Evolutionary conservation across 2,113 vertebrate genomes (phyloP).

Genomic region (Mirza zaza): DNA sequence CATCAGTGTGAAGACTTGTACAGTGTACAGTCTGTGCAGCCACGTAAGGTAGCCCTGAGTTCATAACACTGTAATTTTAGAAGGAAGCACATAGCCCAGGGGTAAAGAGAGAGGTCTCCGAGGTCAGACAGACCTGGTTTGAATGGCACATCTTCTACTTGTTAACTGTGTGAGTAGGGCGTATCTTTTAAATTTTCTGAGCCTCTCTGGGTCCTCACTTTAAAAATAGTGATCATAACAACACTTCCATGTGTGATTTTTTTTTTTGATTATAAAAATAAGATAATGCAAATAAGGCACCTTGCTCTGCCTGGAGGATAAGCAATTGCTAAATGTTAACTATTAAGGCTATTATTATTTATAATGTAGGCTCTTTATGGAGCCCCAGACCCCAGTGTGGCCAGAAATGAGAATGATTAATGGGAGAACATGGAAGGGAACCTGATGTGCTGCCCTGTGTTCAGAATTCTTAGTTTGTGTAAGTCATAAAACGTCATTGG

Average conservation of each 20-base stretch:
- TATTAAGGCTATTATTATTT: background rate
- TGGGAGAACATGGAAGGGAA: background rate
- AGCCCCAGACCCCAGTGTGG: background rate
- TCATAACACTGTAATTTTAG: background rate
- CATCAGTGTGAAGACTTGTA: rapidly evolving
- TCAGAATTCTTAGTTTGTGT: background rate
- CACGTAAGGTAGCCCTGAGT: rapidly evolving
- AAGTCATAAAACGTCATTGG: rapidly evolving
- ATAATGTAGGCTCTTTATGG: background rate
- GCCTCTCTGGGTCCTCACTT: background rate
- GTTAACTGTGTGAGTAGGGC: too few relatives aligned
- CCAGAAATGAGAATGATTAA: background rate
- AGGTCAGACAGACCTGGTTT: background rate
- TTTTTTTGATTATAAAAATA: background rate
- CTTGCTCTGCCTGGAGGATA: background rate
- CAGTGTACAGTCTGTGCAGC: rapidly evolving
- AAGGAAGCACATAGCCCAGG: background rate
- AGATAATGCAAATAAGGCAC: background rate
- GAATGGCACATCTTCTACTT: background rate
- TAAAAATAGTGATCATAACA: background rate
- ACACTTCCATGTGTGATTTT: background rate
- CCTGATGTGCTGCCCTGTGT: too few relatives aligned
- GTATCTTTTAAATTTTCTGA: background rate
- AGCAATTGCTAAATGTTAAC: background rate
- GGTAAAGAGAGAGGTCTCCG: background rate